Evolutionary conservation across 2,797 vertebrate genomes (phyloP).

Genomic region (Xenopus petersii): DNA sequence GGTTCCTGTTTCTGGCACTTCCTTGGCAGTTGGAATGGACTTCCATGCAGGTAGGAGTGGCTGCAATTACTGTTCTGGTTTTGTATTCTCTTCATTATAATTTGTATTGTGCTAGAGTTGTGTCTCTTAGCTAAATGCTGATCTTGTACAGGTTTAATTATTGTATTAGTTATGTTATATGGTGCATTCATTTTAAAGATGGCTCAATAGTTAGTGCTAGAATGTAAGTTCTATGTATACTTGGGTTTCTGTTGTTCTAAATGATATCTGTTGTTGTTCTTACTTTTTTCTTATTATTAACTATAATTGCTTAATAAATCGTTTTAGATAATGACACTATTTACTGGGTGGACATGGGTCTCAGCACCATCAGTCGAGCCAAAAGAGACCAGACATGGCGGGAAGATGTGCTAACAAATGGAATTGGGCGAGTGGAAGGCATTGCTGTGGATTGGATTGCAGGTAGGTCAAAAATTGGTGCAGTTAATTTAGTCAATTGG

Average conservation of each 20-base stretch:
- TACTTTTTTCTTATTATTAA: too few species aligned
- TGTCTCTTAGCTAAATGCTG: background rate
- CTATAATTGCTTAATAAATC: too few species aligned
- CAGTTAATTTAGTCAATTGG: background rate
- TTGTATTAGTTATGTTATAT: background rate
- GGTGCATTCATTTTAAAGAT: too few species aligned
- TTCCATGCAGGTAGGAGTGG: constrained; percentile 86
- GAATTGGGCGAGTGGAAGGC: constrained; percentile 92
- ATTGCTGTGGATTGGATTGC: constrained; percentile 97
- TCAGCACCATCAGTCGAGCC: constrained; percentile 94
- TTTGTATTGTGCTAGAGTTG: background rate
- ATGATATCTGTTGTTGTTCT: too few species aligned
- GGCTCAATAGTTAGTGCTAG: too few species aligned
- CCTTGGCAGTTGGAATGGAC: constrained; percentile 92
- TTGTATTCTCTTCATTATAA: background rate
- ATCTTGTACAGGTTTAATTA: background rate
- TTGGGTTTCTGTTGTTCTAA: too few species aligned
- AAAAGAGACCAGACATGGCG: constrained; percentile 96
- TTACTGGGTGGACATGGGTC: constrained; percentile 98
- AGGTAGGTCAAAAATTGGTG: constrained; percentile 62
- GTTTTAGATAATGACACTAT: constrained; percentile 90
- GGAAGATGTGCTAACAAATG: constrained; percentile 93
- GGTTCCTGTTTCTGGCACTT: constrained; percentile 92
- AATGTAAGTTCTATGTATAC: too few species aligned
- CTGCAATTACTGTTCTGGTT: too few species aligned